Evolutionary conservation across 2,888 invertebrate genomes (phyloP).

Genomic region (Andricus quercusramuli): DNA sequence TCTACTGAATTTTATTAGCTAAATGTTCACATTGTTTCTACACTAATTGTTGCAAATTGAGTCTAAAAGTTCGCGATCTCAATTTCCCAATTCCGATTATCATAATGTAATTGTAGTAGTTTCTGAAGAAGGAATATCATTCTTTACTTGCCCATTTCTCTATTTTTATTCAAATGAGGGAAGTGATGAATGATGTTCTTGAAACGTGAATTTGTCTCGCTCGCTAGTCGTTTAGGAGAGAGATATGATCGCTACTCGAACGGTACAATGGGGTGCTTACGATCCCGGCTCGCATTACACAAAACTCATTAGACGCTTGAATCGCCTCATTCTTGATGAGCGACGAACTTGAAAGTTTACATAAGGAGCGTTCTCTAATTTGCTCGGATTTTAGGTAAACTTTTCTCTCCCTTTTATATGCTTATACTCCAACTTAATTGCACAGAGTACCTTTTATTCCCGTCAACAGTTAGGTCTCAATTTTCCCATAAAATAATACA

Average conservation of each 20-base stretch:
- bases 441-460: neutral
- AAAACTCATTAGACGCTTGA: conserved; percentile 41
- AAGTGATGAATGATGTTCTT: conserved; percentile 34
- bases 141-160: neutral
- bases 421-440: neutral
- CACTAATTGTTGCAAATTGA: neutral
- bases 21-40: neutral
- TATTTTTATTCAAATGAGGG: conserved; percentile 26
- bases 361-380: conserved; percentile 34
- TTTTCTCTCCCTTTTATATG: conserved; percentile 31
- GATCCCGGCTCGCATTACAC: conserved; percentile 36
- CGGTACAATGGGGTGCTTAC: conserved; percentile 39
- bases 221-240: conserved; percentile 31
- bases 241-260: conserved; percentile 38
- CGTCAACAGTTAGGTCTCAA: too few relatives aligned
- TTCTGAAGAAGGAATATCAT: neutral
- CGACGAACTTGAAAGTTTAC: conserved; percentile 40
- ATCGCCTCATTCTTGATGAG: conserved; percentile 41
- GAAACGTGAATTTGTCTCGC: conserved; percentile 40
- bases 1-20: neutral
- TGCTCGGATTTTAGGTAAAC: conserved; percentile 38
- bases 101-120: neutral
- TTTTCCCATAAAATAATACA: too few relatives aligned
- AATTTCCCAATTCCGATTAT: neutral
- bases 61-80: neutral